Base-by-base conservation (phyloP, 2,113 vertebrate genomes). In the Agapornis roseicollis region DNA sequence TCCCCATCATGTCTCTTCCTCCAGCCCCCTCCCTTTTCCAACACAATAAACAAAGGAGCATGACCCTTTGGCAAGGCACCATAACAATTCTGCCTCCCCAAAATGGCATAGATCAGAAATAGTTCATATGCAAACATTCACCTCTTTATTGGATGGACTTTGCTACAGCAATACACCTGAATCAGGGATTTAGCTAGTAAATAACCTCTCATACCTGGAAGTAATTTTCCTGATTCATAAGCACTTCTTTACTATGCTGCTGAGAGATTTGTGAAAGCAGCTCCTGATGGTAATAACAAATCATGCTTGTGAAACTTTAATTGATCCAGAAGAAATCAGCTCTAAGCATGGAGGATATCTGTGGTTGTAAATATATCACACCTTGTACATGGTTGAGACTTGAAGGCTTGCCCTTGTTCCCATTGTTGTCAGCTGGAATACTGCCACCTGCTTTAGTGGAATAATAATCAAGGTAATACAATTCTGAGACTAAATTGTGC, bases 351-450 rank as follows among this genome's bases (percentile, higher is more conserved):
- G 65, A 76, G 42, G 10, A 87, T 65, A 66, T 72, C 69, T 4
- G 4, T 29, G 58, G 58, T 61, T 90, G 73, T 85, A 79, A 91
- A 88, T 16, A 74, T 4, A 76, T 70, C 56, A 42, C 41, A 87
- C 69, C 65, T 81, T 46, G 56, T 49, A 72, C 77, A 31, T 0
- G 0, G 70, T 15, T 87, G 44, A 92, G 68, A 92, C 88, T 81
- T 56, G 73, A 93, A 92, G 80, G 49, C 56, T 74, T 87, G 73
- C 77, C 87, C 77, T 80, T 5, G 1, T 72, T 87, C 55, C 83
- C 92, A 93, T 58, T 92, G 83, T 17, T 95, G 77, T 88, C 80
- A 95, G 83, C 83, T 90, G 92, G 95, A 94, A 90, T 29, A 42
- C 8, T 4, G 46, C 94, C 90, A 87, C 77, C 47, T 49, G 31